Evolutionary conservation across 2,888 invertebrate genomes (phyloP), one percentile per base, ranked within the genome.

Genomic region (Melanophora roralis): DNA sequence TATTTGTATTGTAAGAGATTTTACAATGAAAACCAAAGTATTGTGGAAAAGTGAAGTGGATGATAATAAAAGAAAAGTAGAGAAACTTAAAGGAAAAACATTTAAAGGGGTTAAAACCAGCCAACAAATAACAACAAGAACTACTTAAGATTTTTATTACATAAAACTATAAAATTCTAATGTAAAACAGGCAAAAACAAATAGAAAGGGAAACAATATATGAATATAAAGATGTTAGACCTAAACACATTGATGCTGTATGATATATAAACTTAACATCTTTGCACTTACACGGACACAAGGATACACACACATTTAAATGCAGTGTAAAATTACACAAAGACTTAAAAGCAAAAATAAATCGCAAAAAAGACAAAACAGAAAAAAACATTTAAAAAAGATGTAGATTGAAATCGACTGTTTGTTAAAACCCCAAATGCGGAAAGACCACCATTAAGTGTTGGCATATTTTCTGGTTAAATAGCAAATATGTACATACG

Each of bases 71-170:
- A 64, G 45, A 19, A 45, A 53, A 55, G 16, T 38, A 53, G 32
- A 47, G 71, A 59, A 60, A 69, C 59, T 51, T 64, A 60, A 74
- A 71, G 64, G 76, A 77, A 71, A 75, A 72, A 64, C 71, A 76
- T 72, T 80, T 80, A 71, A 80, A 76, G 68, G 80, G 80, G 76
- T 80, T 80, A 76, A 74, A 74, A 67, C 40, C 67, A 65, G 57
- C 45, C 57, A 78, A 65, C 49, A 78, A 64, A 64, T 47, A 71
- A 75, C 67, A 68, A 75, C 68, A 68, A 51, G 59, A 80, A 76
- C 77, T 77, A 81, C 73, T 77, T 77, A 73, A 71, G 77, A 81
- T 74, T 81, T 78, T 65, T 81, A 78, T 81, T 74, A 78, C 69
- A 78, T 71, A 67, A 69, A 78, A 74, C 72, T 74, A 77, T 78